These are phyloP conservation scores for Ctenopoma multispine DNA, from an alignment of 2,797 vertebrate genomes.

Conservation along the genomic window DNA sequence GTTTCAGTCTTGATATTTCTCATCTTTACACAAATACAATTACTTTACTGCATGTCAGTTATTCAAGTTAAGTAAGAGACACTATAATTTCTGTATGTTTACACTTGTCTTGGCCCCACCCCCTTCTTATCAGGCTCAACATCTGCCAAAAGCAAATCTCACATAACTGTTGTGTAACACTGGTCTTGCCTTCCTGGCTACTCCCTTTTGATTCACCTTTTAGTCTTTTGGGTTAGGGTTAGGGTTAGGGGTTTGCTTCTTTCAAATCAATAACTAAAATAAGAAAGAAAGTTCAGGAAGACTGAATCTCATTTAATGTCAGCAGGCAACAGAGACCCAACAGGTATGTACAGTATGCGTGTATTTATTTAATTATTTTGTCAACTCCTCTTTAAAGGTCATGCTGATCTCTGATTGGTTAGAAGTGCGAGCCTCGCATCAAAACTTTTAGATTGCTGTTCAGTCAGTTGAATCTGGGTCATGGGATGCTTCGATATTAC, in stretches of 20 bases:
- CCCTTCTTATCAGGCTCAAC: conserved; percentile 32
- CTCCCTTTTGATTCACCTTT: background rate
- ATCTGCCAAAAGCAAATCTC: conserved; percentile 32
- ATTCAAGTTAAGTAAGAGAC: background rate
- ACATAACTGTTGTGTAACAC: conserved; percentile 27
- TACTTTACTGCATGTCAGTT: background rate
- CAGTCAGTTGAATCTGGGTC: too few relatives aligned
- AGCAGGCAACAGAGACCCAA: background rate
- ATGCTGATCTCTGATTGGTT: too few relatives aligned
- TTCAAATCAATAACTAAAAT: background rate
- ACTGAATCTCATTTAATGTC: background rate
- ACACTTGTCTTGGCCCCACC: background rate
- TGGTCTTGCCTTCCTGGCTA: background rate
- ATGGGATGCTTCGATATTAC: too few relatives aligned
- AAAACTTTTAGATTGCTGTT: too few relatives aligned
- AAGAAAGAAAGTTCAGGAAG: background rate
- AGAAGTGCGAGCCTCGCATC: too few relatives aligned
- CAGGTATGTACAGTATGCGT: background rate
- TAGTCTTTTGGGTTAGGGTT: too few relatives aligned
- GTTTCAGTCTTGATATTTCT: background rate
- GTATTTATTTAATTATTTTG: background rate
- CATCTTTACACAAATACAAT: background rate
- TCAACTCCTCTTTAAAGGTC: background rate
- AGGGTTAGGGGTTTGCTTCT: fast-evolving
- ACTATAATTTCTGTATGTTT: conserved; percentile 7